Evolutionary conservation across 2,113 vertebrate genomes (phyloP).

Genomic region (Dipodomys ordii): DNA sequence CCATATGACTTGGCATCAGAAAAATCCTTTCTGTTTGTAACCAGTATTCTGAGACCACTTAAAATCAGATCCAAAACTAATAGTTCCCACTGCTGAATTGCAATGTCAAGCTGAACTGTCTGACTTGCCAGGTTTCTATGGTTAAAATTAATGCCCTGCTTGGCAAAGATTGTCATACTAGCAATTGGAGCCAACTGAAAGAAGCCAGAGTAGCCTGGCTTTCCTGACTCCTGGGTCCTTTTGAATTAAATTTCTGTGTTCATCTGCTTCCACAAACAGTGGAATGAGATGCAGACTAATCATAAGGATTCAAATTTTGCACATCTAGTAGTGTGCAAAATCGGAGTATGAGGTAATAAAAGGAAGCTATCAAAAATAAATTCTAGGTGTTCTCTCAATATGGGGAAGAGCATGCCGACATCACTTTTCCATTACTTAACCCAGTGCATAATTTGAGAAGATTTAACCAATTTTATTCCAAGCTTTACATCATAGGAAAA

Average conservation of each 20-base stretch:
- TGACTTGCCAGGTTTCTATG: slow-evolving; percentile 79
- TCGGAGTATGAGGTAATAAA: accelerated
- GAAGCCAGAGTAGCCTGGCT: slow-evolving; percentile 52
- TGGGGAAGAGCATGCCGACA: background rate
- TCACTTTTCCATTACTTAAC: slow-evolving; percentile 49
- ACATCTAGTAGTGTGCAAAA: slow-evolving; percentile 9
- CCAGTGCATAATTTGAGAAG: background rate
- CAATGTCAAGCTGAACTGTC: slow-evolving; percentile 74
- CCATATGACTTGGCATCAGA: slow-evolving; percentile 78
- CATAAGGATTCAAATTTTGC: slow-evolving; percentile 23
- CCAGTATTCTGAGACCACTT: slow-evolving; percentile 81
- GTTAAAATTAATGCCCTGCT: slow-evolving; percentile 82
- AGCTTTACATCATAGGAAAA: background rate
- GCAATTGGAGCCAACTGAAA: slow-evolving; percentile 75
- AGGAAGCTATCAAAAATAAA: slow-evolving; percentile 1
- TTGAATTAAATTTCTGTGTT: slow-evolving; percentile 58
- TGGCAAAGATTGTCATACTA: slow-evolving; percentile 72
- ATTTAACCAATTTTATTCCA: slow-evolving; percentile 21
- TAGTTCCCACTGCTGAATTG: slow-evolving; percentile 80
- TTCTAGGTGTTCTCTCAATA: background rate
- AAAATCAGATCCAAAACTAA: slow-evolving; percentile 83
- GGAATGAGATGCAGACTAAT: background rate
- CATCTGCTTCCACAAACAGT: background rate
- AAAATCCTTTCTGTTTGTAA: slow-evolving; percentile 76
- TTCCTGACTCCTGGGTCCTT: slow-evolving; percentile 62